These are phyloP conservation scores for Gorsachius goisagi DNA, from an alignment of 2,113 vertebrate genomes.

Conservation along the genomic window DNA sequence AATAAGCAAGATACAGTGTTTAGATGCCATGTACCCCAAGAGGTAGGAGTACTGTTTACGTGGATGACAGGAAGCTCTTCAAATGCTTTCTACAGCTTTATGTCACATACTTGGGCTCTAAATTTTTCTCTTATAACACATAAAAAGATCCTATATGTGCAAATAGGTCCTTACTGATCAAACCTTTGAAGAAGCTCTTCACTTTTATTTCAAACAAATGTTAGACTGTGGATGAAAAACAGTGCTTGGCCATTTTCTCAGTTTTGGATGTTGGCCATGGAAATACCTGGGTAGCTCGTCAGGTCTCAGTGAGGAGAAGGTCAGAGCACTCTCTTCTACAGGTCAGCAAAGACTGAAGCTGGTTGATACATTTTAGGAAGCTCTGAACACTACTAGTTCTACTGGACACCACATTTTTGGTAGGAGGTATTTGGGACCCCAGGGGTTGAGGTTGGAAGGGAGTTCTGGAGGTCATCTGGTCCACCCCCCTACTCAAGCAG, in stretches of 20 bases:
- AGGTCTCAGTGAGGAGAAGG: not conserved
- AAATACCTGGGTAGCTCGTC: not conserved
- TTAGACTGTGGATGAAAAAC: not conserved
- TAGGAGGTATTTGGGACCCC: not conserved
- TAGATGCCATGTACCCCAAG: not conserved
- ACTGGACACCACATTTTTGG: not conserved
- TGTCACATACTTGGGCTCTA: not conserved
- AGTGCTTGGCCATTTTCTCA: not conserved
- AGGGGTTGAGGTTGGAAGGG: not conserved
- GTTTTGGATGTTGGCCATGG: not conserved
- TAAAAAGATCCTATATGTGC: not conserved
- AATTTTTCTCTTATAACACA: not conserved
- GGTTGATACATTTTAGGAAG: not conserved
- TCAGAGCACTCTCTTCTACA: not conserved
- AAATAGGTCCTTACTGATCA: not conserved
- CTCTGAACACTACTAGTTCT: not conserved
- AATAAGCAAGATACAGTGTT: not conserved
- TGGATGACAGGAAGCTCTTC: not conserved
- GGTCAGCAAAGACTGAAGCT: not conserved
- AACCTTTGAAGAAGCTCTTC: not conserved
- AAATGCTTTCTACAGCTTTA: not conserved
- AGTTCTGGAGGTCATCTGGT: not conserved
- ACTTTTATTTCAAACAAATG: not conserved
- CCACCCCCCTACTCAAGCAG: not conserved
- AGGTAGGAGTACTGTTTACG: not conserved